Evolutionary conservation across 37 sponge, comb jelly and placozoan species (phyloP), one percentile per base, ranked within the genome.

Genomic region (Ianthella basta): DNA sequence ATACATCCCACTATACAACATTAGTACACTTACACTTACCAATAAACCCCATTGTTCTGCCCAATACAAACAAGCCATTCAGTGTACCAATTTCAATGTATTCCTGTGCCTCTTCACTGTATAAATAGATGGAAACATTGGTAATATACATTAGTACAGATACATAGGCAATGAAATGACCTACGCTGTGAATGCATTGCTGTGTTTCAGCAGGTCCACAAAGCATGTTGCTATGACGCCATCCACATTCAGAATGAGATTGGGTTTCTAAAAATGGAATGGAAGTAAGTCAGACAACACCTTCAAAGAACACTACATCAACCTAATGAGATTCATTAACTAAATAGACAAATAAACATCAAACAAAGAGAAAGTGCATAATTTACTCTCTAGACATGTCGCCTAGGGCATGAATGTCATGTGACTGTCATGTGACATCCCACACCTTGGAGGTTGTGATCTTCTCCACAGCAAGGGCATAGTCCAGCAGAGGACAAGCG

Each of bases 221-320:
- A 98, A 98, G 34, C 83, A 84, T 8, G 88, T 88, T 27, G 94
- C 98, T 53, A 98, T 98, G 35, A 89, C 91, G 30, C 98, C 98
- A 81, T 98, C 98, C 54, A 98, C 98, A 92, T 98, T 98, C 89
- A 98, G 78, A 69, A 98, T 98, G 38, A 98, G 92, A 72, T 98
- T 98, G 10, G 98, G 98, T 86, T 95, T 98, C 94, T 95, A 57
- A 44, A 80, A 30, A 79, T 16, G 18, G 59, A 61, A 44, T 44
- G 50, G 50, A 44, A 59, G 30, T 29, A 13, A 8, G 65, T 30
- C 29, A 24, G 29, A 63, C 27, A 24, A 13, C 65, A 63, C n/a
- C n/a, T n/a, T 32, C 6, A n/a, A 53, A 53, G 13, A 24, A 44
- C 12, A 36, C 14, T 15, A 15, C 13, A 77, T 15, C 44, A 35